Evolutionary conservation across 2,797 vertebrate genomes (phyloP), one percentile per base, ranked within the genome.

Genomic region (Pelobates cultripes): DNA sequence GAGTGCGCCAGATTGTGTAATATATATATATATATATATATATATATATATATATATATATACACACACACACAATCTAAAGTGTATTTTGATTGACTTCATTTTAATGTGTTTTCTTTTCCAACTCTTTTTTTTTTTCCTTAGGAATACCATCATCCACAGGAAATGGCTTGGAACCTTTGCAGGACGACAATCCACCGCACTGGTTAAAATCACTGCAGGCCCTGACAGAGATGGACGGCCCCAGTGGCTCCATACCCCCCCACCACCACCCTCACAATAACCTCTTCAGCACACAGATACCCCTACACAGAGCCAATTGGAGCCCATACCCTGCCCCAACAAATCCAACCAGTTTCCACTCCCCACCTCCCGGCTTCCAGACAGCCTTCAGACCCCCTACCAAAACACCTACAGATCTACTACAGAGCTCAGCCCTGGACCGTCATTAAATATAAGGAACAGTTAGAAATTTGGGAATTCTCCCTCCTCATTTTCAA

Each of bases 181-280:
- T 99, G 92, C 98, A 97, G 92, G 98, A 99, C 61, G 98, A 99
- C 94, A 99, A 97, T 96, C 98, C 98, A 71, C 98, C 98, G 86
- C 98, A 99, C 92, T 99, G 98, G 98, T 96, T 99, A 89, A 99
- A 99, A 90, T 99, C 98, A 88, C 95, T 99, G 87, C 98, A 99
- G 93, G 92, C 98, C 45, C 97, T 99, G 89, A 99, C 98, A 94
- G 98, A 99, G 91, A 95, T 99, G 95, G 98, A 99, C 79, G 96
- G 95, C 89, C 97, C 98, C 55, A 92, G 94, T 81, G 92, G 96
- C 84, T 93, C 92, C 0, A 91, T 94, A 8, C 91, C 93, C 85
- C 93, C 93, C 85, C 93, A 95, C 88, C 92, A 94, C 83, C 91
- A 91, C 76, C 93, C 93, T 87, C 93, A 95, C 89, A 95, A 91